phyloP scores from a whole-genome alignment of 1,140 invertebrate species.

The Zophobas atratus region DNA sequence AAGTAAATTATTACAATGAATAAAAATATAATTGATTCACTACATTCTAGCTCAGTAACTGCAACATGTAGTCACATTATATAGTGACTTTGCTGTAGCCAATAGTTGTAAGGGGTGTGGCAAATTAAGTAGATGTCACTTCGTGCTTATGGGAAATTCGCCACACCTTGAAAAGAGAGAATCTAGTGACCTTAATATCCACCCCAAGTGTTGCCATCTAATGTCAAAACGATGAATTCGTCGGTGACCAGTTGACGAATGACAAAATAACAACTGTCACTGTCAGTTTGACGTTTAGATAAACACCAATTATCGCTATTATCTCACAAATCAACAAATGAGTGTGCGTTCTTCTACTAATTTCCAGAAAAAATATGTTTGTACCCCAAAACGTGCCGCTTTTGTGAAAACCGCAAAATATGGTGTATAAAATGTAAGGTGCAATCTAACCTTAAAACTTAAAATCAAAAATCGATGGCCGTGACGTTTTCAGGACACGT shows the following conservation, averaged over 20 bases:
- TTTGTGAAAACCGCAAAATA: neutral
- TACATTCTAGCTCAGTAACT: no score
- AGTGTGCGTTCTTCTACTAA: neutral
- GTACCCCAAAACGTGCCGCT: neutral
- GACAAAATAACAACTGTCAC: neutral
- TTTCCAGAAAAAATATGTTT: no score
- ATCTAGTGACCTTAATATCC: no score
- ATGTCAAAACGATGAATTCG: neutral
- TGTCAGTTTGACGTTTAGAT: neutral
- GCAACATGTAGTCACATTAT: no score
- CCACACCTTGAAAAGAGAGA: no score
- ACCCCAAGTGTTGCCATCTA: neutral
- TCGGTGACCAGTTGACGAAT: no score
- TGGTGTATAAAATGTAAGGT: slow-evolving; percentile 7
- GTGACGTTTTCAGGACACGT: slow-evolving; percentile 61
- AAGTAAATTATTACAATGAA: slow-evolving; percentile 20
- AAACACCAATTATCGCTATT: neutral
- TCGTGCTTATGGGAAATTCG: no score
- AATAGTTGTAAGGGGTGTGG: no score
- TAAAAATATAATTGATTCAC: neutral
- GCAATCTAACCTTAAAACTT: slow-evolving; percentile 8
- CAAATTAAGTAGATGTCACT: no score
- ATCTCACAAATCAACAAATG: neutral
- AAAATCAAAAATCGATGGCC: slow-evolving; percentile 47
- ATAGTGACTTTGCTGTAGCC: no score